Percentiles rank a stretch among this genome's conserved stretches.
These are phyloP conservation scores for Myrmophylax atrothorax DNA, from an alignment of 2,113 vertebrate genomes.

Conservation along the genomic window DNA sequence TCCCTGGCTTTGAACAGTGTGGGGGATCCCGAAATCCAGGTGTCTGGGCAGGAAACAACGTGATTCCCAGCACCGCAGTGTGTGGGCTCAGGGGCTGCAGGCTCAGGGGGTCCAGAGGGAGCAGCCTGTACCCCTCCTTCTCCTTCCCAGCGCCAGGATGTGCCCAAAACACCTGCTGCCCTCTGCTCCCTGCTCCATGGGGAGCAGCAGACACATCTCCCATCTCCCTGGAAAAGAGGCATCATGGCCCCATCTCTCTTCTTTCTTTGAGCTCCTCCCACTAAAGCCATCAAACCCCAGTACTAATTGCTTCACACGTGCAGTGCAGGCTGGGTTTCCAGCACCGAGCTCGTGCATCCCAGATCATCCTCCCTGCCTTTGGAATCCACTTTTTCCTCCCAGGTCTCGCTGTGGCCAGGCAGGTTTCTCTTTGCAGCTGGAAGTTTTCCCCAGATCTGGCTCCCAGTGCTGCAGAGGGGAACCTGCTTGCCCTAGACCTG, in stretches of 20 bases:
- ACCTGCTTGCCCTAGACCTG: background rate
- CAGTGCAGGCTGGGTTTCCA: background rate
- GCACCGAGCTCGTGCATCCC: fast-evolving
- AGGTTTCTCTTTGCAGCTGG: background rate
- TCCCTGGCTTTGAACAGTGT: background rate
- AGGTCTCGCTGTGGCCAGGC: fast-evolving
- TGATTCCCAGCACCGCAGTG: background rate
- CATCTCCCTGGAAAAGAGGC: background rate
- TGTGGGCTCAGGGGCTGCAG: background rate
- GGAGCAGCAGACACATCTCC: background rate
- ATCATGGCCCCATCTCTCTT: fast-evolving
- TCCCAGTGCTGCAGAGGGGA: fast-evolving
- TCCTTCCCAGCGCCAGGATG: background rate
- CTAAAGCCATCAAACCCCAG: background rate
- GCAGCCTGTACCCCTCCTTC: background rate
- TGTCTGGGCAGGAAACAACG: background rate
- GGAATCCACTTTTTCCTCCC: background rate
- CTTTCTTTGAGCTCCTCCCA: background rate
- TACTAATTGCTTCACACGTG: background rate
- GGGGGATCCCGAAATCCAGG: background rate
- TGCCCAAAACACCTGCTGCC: fast-evolving
- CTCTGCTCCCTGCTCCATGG: fast-evolving
- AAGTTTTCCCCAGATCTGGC: background rate
- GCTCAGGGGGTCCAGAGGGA: fast-evolving
- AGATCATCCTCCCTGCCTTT: fast-evolving